Evolutionary conservation across 35 echinoderm and acorn worm species (phyloP).

Genomic region (Apostichopus parvimensis): DNA sequence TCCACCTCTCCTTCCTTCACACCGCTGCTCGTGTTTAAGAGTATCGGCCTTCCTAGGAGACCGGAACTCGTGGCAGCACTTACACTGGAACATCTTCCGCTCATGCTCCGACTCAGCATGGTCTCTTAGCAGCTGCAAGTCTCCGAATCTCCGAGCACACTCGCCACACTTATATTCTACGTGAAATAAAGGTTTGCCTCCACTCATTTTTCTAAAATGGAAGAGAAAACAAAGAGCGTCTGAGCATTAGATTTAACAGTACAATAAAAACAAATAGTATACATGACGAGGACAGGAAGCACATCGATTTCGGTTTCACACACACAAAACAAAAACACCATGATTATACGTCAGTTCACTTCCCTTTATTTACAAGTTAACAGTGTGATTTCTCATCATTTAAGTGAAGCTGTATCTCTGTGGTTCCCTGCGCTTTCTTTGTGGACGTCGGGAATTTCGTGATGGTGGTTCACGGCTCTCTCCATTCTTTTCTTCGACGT

Average conservation of each 20-base stretch:
- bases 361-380: not conserved
- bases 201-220: not conserved
- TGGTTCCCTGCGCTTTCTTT: no score
- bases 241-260: not conserved
- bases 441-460: no score
- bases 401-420: no score
- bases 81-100: not conserved
- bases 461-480: no score
- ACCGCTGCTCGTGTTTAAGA: not conserved
- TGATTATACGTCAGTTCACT: not conserved
- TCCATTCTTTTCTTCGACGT: no score
- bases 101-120: not conserved
- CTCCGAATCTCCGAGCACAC: not conserved
- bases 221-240: not conserved
- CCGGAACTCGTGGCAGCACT: not conserved
- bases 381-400: no score
- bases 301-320: no score
- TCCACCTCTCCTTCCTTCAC: not conserved
- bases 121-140: not conserved
- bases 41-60: not conserved
- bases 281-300: no score
- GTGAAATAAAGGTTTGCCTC: not conserved
- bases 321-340: not conserved
- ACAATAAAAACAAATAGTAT: not conserved
- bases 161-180: no score